Evolutionary conservation across 2,113 vertebrate species (phyloP), one percentile per base, ranked within the genome.

Genomic region (Clarias gariepinus): DNA sequence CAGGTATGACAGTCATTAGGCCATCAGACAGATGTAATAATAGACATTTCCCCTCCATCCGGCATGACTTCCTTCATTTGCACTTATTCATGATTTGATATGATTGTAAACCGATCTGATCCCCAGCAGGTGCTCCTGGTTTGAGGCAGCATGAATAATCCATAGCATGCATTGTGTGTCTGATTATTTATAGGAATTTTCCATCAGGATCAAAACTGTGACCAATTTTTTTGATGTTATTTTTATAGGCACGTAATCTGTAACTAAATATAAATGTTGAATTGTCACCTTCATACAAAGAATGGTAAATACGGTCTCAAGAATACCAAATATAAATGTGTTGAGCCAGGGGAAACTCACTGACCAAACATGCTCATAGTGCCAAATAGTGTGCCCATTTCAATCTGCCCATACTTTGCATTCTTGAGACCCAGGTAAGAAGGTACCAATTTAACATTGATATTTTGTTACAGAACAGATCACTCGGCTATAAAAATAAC

Each of bases 121-220:
- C 76, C 41, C 73, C 76, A 85, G 83, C 58, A 64, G 52, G 33
- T 33, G 57, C 69, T 58, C 52, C 57, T 55, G 23, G 21, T 57
- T 52, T 33, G 19, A 25, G 55, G 53, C 82, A 19, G 53, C 53
- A 16, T 74, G 30, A 21, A n/a, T 77, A 60, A 28, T 83, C 64
- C 53, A 8, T 21, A 61, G 9, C 69, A 57, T 36, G 69, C 57
- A 63, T 76, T 76, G 36, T 47, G 55, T n/a, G 52, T 82, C 61
- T 53, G 36, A 66, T 66, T 55, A 33, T 47, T 52, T 47, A 52
- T 52, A 47, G 25, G 52, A 28, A 25, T 78, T 78, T 57, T 78
- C 52, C 74, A 78, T 18, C n/a, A 78, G 52, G 52, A 55, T 78
- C 52, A 78, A 53, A 55, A 18, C 23, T 78, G 13, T 55, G n/a